A percentile compares a stretch with the other conserved stretches of the same genome.
phyloP scores from a whole-genome alignment of 2,113 vertebrate genomes.

The Chlorocebus sabaeus region DNA sequence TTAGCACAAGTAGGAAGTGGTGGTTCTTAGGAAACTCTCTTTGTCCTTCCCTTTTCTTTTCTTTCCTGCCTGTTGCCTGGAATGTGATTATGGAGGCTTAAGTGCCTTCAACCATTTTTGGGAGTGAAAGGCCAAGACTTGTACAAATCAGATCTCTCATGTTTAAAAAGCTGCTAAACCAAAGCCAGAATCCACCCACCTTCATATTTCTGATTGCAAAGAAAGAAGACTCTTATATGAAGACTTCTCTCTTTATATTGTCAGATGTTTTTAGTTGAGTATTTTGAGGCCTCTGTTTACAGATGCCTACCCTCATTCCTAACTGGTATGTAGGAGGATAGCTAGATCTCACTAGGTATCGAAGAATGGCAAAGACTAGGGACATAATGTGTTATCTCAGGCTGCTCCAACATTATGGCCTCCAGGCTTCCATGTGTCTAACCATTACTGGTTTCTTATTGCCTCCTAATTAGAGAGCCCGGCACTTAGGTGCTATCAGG shows the following conservation, averaged over 20 bases:
- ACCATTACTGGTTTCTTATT: not conserved
- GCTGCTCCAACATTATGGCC: not conserved
- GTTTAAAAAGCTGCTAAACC: not conserved
- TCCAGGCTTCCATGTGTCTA: not conserved
- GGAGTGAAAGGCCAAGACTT: not conserved
- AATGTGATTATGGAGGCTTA: not conserved
- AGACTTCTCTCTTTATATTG: not conserved
- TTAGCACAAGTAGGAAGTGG: not conserved
- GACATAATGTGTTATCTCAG: not conserved
- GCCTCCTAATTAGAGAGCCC: not conserved
- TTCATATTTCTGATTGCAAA: not conserved
- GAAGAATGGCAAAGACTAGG: not conserved
- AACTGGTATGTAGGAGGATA: not conserved
- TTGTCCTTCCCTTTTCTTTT: fast-evolving
- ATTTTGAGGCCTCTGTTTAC: not conserved
- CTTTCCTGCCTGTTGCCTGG: not conserved
- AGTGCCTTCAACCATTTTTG: not conserved
- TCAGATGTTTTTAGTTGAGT: not conserved
- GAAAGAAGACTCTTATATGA: not conserved
- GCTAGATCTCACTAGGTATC: not conserved
- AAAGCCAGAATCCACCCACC: not conserved
- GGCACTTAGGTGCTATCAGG: not conserved
- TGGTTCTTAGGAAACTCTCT: not conserved
- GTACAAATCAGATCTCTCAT: not conserved
- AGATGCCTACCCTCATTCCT: not conserved